A percentile compares a stretch with the other conserved stretches of the same genome.
Conservation (phyloP, 2,797 vertebrate species). For the Todus mexicanus region DNA sequence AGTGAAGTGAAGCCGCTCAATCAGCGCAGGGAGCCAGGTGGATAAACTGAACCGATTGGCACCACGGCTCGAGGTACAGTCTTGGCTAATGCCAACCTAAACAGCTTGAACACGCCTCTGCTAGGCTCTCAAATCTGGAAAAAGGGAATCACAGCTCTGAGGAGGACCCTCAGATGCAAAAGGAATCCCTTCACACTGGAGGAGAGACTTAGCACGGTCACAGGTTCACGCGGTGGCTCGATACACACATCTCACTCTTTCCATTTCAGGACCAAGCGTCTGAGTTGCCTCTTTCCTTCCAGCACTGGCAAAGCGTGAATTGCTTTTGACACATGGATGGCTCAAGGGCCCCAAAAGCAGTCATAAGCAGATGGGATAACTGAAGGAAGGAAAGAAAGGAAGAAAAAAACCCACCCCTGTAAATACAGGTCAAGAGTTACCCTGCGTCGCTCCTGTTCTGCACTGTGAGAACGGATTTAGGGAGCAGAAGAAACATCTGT, state of each 20-base stretch:
- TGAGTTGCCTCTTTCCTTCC: neutral
- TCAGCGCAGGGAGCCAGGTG: neutral
- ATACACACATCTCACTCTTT: neutral
- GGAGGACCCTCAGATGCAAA: neutral
- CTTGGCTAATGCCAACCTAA: neutral
- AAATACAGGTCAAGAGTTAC: neutral
- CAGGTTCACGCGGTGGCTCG: neutral
- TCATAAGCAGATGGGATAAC: neutral
- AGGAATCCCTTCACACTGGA: neutral
- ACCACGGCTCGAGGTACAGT: neutral
- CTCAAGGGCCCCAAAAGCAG: neutral
- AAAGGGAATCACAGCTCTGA: neutral
- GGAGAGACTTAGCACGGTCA: neutral
- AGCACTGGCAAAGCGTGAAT: neutral
- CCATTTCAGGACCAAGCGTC: neutral
- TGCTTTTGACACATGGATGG: slow-evolving; percentile 11
- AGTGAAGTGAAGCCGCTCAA: neutral
- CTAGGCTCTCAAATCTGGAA: neutral
- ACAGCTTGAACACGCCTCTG: neutral
- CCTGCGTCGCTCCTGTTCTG: neutral
- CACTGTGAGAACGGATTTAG: neutral
- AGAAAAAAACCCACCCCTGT: neutral
- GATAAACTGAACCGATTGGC: neutral
- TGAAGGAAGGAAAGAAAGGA: neutral
- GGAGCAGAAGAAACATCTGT: slow-evolving; percentile 26